Conservation (phyloP, 2,797 vertebrate species). For the Arvicola amphibius region DNA sequence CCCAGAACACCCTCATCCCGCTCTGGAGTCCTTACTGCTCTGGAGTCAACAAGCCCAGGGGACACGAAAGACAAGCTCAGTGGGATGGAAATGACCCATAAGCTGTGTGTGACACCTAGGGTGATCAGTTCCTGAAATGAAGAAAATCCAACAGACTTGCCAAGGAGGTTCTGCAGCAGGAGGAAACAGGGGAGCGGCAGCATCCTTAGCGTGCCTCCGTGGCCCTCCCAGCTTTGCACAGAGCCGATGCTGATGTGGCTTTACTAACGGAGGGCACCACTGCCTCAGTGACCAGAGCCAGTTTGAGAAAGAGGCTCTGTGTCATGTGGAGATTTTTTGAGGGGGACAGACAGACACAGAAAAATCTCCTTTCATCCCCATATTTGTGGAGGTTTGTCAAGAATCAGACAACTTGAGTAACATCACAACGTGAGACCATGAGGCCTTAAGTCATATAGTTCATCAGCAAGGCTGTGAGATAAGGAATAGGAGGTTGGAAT, state of each 20-base stretch:
- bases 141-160: background rate
- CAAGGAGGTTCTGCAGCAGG: background rate
- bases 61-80: background rate
- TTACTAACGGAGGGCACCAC: fast-evolving
- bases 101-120: background rate
- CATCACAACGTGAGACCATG: background rate
- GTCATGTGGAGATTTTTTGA: background rate
- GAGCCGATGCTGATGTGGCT: fast-evolving
- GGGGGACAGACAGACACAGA: background rate
- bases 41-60: background rate
- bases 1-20: background rate
- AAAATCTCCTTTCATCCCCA: background rate
- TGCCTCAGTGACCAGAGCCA: background rate
- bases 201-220: fast-evolving
- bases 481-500: background rate
- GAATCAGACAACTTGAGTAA: conserved; percentile 45
- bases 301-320: background rate
- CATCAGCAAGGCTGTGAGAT: background rate
- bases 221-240: background rate
- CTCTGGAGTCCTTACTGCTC: background rate
- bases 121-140: background rate
- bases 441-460: background rate
- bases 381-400: background rate
- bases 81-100: background rate
- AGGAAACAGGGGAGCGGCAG: background rate